phyloP scores from a whole-genome alignment of 2,888 invertebrate genomes.

The Drosophila nigricruria region DNA sequence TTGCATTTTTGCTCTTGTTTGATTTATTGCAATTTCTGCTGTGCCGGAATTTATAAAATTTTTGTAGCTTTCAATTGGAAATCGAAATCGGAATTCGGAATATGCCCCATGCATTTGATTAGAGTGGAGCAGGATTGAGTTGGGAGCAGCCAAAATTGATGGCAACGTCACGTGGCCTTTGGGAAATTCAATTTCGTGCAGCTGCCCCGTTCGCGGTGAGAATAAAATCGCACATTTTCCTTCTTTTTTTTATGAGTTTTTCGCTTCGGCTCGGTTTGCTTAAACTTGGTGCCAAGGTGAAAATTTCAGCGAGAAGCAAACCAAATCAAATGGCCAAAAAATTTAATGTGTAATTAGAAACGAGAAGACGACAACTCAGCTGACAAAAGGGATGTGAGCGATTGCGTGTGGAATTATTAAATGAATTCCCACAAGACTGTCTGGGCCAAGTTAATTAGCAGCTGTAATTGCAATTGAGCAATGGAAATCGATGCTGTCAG shows the following conservation, averaged over 20 bases:
- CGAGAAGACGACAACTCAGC: neutral
- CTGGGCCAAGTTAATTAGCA: slow-evolving; percentile 34
- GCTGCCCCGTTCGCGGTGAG: slow-evolving; percentile 32
- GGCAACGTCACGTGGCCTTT: slow-evolving; percentile 43
- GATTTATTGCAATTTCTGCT: slow-evolving; percentile 70
- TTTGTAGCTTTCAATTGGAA: slow-evolving; percentile 36
- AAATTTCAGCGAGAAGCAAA: slow-evolving; percentile 1
- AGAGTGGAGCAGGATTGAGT: slow-evolving; percentile 18
- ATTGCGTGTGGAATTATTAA: slow-evolving; percentile 17
- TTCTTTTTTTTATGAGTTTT: slow-evolving; percentile 39
- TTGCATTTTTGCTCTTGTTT: slow-evolving; percentile 69
- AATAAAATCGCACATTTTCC: neutral
- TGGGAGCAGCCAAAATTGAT: slow-evolving; percentile 26
- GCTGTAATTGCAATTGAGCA: slow-evolving; percentile 13
- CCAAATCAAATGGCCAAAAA: slow-evolving; percentile 1
- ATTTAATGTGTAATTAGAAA: slow-evolving; percentile 22
- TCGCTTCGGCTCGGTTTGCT: neutral
- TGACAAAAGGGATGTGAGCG: neutral
- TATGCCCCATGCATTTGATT: slow-evolving; percentile 48
- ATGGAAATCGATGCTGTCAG: slow-evolving; percentile 3
- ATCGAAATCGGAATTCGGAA: slow-evolving; percentile 24
- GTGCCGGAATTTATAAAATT: slow-evolving; percentile 54
- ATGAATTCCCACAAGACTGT: slow-evolving; percentile 31
- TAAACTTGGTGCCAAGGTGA: slow-evolving; percentile 3
- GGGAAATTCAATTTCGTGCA: slow-evolving; percentile 62